These are phyloP conservation scores for Graphium colonna DNA, from an alignment of 2,888 invertebrate species.

Conservation along the genomic window DNA sequence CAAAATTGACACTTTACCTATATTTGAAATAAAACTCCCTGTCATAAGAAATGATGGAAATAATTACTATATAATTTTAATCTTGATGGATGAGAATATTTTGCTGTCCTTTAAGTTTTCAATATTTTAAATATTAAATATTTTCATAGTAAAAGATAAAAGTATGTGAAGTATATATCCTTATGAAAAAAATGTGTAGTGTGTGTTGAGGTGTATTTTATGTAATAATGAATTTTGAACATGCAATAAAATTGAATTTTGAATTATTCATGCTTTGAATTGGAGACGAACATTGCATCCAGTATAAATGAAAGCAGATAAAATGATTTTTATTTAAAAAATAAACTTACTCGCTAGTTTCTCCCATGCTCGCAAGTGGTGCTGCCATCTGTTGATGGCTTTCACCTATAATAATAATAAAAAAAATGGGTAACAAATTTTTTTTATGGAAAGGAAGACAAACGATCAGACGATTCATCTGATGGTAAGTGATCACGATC, in stretches of 20 bases:
- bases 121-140: too few relatives aligned
- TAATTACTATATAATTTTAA: too few relatives aligned
- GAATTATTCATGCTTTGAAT: conserved; percentile 20
- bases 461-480: too few relatives aligned
- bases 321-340: background rate
- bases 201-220: background rate
- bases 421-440: too few relatives aligned
- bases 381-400: conserved; percentile 77
- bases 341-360: conserved; percentile 82
- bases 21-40: too few relatives aligned
- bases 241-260: conserved; percentile 13
- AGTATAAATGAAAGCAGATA: background rate
- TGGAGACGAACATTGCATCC: background rate
- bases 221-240: conserved; percentile 4
- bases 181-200: background rate
- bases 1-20: too few relatives aligned
- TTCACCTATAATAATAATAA: conserved; percentile 49
- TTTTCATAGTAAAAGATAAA: background rate
- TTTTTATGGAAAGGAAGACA: too few relatives aligned
- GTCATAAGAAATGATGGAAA: too few relatives aligned
- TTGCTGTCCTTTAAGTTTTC: too few relatives aligned
- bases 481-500: too few relatives aligned
- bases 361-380: conserved; percentile 82
- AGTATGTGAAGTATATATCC: background rate
- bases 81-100: too few relatives aligned